Base-by-base conservation (phyloP, 1,140 invertebrate genomes). In the Latrodectus geometricus region DNA sequence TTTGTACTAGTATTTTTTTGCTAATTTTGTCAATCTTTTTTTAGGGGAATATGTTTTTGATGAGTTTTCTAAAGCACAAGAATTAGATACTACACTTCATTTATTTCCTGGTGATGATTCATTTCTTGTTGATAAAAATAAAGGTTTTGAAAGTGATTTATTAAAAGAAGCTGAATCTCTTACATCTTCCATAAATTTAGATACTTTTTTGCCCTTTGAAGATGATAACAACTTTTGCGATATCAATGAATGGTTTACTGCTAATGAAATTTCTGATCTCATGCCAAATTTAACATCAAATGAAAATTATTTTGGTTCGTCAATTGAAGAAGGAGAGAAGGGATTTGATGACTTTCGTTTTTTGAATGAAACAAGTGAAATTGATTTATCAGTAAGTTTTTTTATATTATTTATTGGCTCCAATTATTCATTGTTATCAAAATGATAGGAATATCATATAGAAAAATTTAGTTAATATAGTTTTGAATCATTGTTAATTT, bases 31-130 rank as follows among this genome's bases (percentile, higher is more conserved):
- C 9, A 69, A 3, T 11, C 9, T 69, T 9, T 69, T 79, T 83
- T 48, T 83, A 83, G 80, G 80, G 35, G 80, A 83, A 83, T 83
- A 66, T 74, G 54, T 83, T 12, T 8, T 83, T 56, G 79, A 81
- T 70, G 79, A 81, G 21, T 54, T 72, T 8, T 68, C 48, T 5
- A 56, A 68, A 4, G 14, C 35, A 49, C 8, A 0, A 49, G 15
- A 68, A n/a, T 21, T 68, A 8, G n/a, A 69, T 69, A 21, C 66
- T 78, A 12, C 17, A 15, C 14, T n/a, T 14, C 23, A 68, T 66
- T 15, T 49, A 0, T n/a, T 76, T 49, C 61, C 52, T 14, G 52
- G 54, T 50, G 68, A 84, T 49, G 82, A 84, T 9, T 15, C 56
- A 17, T 48, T 73, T 14, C 21, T 9, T 48, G 23, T 2, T 69